A percentile compares a stretch with the other conserved stretches of the same genome.
phyloP scores from a whole-genome alignment of 2,888 invertebrate species.

The Barypeithes pellucidus region DNA sequence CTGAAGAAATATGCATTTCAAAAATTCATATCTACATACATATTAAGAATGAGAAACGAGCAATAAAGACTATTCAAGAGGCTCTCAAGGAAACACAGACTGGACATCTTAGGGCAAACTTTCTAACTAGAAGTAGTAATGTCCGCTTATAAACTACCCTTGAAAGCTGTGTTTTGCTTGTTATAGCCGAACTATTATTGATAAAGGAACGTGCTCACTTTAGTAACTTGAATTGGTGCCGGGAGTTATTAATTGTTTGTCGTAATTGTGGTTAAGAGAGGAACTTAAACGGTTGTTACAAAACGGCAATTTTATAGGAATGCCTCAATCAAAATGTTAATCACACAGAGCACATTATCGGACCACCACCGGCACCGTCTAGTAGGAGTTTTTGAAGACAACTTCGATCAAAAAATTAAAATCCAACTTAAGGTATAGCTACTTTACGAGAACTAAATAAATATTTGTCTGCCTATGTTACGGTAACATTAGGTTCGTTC shows the following conservation, averaged over 20 bases:
- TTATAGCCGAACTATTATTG: constrained; percentile 40
- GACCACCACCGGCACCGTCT: too few species aligned
- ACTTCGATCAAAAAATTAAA: too few species aligned
- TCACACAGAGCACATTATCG: too few species aligned
- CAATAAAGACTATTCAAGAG: not conserved
- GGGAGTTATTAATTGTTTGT: constrained; percentile 29
- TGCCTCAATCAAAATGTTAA: too few species aligned
- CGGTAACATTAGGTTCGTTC: not conserved
- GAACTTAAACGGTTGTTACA: constrained; percentile 4
- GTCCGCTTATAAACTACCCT: constrained; percentile 21
- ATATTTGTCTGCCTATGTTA: too few species aligned
- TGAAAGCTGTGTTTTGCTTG: constrained; percentile 34
- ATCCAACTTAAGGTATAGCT: too few species aligned
- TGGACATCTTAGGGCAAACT: not conserved
- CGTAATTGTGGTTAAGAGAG: constrained; percentile 5
- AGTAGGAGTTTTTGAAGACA: too few species aligned
- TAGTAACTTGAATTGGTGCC: constrained; percentile 23
- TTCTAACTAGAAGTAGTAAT: not conserved
- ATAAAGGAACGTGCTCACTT: constrained; percentile 31
- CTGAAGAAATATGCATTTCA: too few species aligned
- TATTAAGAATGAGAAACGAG: too few species aligned
- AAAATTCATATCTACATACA: too few species aligned
- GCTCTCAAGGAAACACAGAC: not conserved
- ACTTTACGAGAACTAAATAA: too few species aligned
- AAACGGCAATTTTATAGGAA: constrained; percentile 1